These are phyloP conservation scores for Andrena camellia DNA, from an alignment of 2,888 invertebrate species.

Conservation along the genomic window DNA sequence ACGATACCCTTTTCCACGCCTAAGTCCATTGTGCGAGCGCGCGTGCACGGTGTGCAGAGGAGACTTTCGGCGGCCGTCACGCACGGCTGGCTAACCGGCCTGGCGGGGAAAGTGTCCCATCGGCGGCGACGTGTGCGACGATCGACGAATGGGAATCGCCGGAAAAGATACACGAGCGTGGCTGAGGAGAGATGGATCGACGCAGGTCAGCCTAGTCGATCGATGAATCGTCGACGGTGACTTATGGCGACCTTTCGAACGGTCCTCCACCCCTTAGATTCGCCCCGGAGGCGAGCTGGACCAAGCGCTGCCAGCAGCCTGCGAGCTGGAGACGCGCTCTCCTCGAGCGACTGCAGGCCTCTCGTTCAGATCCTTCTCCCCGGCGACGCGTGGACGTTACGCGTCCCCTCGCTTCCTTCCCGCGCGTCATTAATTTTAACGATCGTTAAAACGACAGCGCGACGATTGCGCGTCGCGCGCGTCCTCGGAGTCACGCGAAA, in stretches of 20 bases:
- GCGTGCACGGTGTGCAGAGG: constrained; percentile 34
- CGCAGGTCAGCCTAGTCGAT: constrained; percentile 41
- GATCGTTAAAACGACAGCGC: constrained; percentile 56
- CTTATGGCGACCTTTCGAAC: constrained; percentile 32
- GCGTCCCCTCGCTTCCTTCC: constrained; percentile 14
- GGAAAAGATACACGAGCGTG: constrained; percentile 33
- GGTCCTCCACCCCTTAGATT: constrained; percentile 26
- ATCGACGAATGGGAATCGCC: background rate
- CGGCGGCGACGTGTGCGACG: background rate
- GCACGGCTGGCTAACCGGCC: constrained; percentile 32
- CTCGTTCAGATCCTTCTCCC: constrained; percentile 25
- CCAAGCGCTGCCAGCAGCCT: constrained; percentile 16
- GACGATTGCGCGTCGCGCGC: constrained; percentile 43
- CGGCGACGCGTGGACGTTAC: constrained; percentile 9
- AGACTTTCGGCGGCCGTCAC: constrained; percentile 41
- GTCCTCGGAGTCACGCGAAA: constrained; percentile 47
- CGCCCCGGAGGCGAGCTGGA: background rate
- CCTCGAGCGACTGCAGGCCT: constrained; percentile 1
- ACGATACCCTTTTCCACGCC: constrained; percentile 58
- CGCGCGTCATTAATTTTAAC: constrained; percentile 65
- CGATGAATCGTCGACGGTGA: constrained; percentile 53
- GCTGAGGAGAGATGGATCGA: constrained; percentile 24
- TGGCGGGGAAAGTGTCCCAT: constrained; percentile 16
- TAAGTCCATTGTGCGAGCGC: constrained; percentile 22
- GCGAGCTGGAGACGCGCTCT: constrained; percentile 10